Base-by-base conservation (phyloP, 2,888 invertebrate genomes). In the Hydrotaea diabolus region DNA sequence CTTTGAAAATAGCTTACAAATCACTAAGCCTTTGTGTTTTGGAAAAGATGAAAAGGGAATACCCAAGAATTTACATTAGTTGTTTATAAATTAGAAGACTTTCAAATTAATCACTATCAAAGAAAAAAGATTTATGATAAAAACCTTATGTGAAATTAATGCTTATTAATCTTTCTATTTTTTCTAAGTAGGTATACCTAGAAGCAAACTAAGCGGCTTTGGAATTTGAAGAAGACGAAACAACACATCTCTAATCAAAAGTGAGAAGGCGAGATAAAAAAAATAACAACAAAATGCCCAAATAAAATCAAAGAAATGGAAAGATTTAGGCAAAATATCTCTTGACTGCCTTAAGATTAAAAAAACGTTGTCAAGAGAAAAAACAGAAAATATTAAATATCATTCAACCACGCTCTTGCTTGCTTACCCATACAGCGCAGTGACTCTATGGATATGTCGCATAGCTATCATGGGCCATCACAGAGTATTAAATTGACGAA, bases 401-500 rank as follows among this genome's bases (percentile, higher is more conserved):
- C 31, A 31, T 4, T 31, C 31, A 31, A 4, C 2, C 31, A 2
- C 31, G 2, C 31, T 31, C 31, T 31, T 7, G 31, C 31, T 31
- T 2, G 2, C 31, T 31, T 31, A 7, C 3, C 7, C 31, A 55
- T 3, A 39, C 39, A 39, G 31, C 31, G 2, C 39, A 39, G 4
- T 11, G 39, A 39, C 39, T 39, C 39, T 39, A 55, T 55, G 19
- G 55, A 55, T 4, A 21, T 55, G 9, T 21, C 55, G 2, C 55
- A 21, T 21, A 55, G 11, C 21, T 49, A 8, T n/a, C 49, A n/a
- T 39, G 36, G 39, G 64, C 31, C 64, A 17, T 36, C 64, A 64
- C 11, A 64, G 36, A n/a, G 31, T n/a, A 36, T 31, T 17, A 64
- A 64, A 64, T 64, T 21, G 64, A 64, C 36, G 64, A 64, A 31